Base-by-base conservation (phyloP, 1,140 invertebrate species). In the Drosophila varians region DNA sequence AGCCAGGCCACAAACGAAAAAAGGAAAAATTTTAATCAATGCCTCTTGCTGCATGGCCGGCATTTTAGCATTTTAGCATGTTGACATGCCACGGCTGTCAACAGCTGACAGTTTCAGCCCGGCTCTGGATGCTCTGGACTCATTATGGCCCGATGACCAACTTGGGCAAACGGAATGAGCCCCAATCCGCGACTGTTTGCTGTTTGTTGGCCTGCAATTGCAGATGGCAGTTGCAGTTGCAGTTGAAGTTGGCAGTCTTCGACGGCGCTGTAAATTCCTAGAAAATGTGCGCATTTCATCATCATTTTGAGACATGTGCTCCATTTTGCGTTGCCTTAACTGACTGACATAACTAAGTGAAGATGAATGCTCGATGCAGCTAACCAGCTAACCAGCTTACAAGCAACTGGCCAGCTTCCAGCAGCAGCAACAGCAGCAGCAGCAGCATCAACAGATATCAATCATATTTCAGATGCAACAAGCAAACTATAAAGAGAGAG, bases 271-370 rank as follows among this genome's bases (percentile, higher is more conserved):
- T 53, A 82, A 88, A 82, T 89, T 89, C 86, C 74, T 86, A 86
- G 86, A 89, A 89, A 87, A 86, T 86, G 80, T 82, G 87, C 71
- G 76, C 86, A 82, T 89, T 89, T 87, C 87, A 89, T 89, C 87
- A 89, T 89, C 86, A 89, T 90, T 89, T 90, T 74, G 77, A 89
- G 82, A 82, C 82, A 87, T 87, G 82, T 87, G 86, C 86, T 87
- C 82, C 83, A 87, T 87, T 87, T 87, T 60, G 53, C 62, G 69
- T 77, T 66, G 77, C 83, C 83, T 82, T 77, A 88, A 88, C 74
- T 83, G 83, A 89, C 83, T 88, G 83, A 87, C 77, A 88, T 88
- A 88, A 88, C 83, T 88, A 88, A 88, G 83, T 87, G 84, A 89
- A 89, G 79, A 89, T 89, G 86, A 89, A 86, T 89, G 86, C 84